Base-by-base conservation (phyloP, 2,888 invertebrate species). In the Meteorus colon region DNA sequence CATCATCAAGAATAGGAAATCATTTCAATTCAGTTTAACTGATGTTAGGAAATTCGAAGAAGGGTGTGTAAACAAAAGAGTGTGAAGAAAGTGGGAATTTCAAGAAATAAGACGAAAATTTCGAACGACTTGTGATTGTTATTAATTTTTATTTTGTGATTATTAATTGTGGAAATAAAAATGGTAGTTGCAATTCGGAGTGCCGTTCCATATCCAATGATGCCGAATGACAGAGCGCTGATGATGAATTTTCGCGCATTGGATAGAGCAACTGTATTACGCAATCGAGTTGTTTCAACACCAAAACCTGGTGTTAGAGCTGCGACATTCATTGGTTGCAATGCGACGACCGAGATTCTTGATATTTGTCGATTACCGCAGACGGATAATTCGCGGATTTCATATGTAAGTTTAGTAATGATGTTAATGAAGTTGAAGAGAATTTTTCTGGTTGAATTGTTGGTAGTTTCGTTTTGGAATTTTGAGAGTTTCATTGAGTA, bases 291-390 rank as follows among this genome's bases (percentile, higher is more conserved):
- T 27, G 5, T 65, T 1, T 41, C 55, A n/a, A 67, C 66, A 1
- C 63, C 48, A 14, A 73, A 70, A 31, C 81, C 84, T 0, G 76
- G 77, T 0, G 88, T 88, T 4, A 81, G 82, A 27, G 88, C 88
- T 0, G 85, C 84, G 0, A 81, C 82, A 0, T 14, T 78, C 1
- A 77, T 88, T 0, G 69, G 71, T 2, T 73, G 65, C 14, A 77
- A 87, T 45, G 81, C 85, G 0, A 76, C 82, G 0, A 86, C 87
- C 0, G 88, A 87, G 8, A 69, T 83, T 45, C 79, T 88, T 69
- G 84, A 87, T 24, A 81, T 87, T 0, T 79, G 82, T 48, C 76
- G 73, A n/a, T 73, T 87, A 1, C 73, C 81, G 0, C 82, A 86
- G 37, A 84, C 74, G 41, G 81, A 29, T 10, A 77, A 79, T 1